Conservation (phyloP, 92 coral and sea anemone genomes). For the Umimayanthus chanpuru region DNA sequence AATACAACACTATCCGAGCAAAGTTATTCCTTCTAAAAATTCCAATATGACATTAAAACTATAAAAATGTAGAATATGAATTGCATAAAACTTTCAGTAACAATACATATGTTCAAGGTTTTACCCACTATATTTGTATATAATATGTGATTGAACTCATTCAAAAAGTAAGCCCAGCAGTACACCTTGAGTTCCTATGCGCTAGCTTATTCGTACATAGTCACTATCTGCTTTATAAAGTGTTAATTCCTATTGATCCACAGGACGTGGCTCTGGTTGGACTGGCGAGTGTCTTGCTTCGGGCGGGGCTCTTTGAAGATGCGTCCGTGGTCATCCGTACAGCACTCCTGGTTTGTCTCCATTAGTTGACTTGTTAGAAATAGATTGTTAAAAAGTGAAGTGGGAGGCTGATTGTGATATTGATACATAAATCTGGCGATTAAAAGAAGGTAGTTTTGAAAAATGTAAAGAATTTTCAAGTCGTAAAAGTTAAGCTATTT, state of each 20-base stretch:
- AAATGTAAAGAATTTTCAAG: background rate
- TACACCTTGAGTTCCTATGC: too few relatives aligned
- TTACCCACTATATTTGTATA: too few relatives aligned
- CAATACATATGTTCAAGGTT: too few relatives aligned
- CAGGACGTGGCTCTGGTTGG: conserved; percentile 90
- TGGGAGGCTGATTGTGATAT: background rate
- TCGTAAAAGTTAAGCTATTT: background rate
- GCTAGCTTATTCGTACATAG: too few relatives aligned
- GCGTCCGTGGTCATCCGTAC: conserved; percentile 65
- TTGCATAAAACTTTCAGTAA: too few relatives aligned
- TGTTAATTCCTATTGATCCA: background rate
- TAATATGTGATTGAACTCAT: too few relatives aligned
- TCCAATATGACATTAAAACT: too few relatives aligned
- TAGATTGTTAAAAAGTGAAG: background rate
- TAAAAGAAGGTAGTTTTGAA: background rate
- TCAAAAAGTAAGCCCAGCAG: too few relatives aligned
- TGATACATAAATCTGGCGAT: background rate
- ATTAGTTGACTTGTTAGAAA: background rate
- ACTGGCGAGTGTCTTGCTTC: conserved; percentile 75
- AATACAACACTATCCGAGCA: too few relatives aligned
- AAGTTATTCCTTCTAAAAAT: too few relatives aligned
- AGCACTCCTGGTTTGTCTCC: conserved; percentile 44
- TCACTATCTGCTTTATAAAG: too few relatives aligned
- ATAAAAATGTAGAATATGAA: too few relatives aligned
- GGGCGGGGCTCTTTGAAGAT: conserved; percentile 77